Evolutionary conservation across 64 coral and sea anemone genomes (phyloP), one percentile per base, ranked within the genome.

Genomic region (Montipora capricornis): DNA sequence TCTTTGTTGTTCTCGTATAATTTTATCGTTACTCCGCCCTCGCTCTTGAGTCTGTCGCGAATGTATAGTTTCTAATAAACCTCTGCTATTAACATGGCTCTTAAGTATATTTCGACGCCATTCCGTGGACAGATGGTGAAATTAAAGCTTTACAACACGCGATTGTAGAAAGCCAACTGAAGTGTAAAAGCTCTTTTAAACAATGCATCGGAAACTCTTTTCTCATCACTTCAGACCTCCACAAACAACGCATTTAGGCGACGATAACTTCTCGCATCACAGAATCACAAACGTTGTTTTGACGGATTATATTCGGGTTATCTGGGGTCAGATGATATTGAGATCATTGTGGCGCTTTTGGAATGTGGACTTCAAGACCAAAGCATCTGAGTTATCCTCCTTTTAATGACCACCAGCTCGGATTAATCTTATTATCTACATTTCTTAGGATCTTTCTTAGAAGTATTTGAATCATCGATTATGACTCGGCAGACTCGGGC

Each of bases 11-110:
- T 5, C 20, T 70, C 11, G 12, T 68, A 48, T 8, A 85, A 48
- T 71, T 68, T 70, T 71, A 51, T 70, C 44, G 60, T 51, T 49
- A 49, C 62, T 70, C 82, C 82, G 82, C 82, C 82, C 66, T 85
- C 64, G 64, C 82, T 70, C 82, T 85, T 85, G 62, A 85, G 20
- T 20, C 82, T 85, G 82, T 85, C 82, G 46, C 62, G 8, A 71
- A 19, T 8, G 11, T 49, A 12, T 14, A 84, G 81, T 20, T 71
- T 44, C 49, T 48, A 70, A 70, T 49, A n/a, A 37, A 49, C 47
- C 44, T 13, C 46, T 3, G 14, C 3, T 50, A 47, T 11, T 57
- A 57, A 57, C 49, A 49, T 49, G 8, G 29, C 8, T 50, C 5
- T 17, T 7, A 7, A 49, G 6, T 57, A 64, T 64, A 14, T 64